These are phyloP conservation scores for Strongylocentrotus purpuratus DNA, from an alignment of 35 echinoderm and acorn worm genomes.

Conservation along the genomic window DNA sequence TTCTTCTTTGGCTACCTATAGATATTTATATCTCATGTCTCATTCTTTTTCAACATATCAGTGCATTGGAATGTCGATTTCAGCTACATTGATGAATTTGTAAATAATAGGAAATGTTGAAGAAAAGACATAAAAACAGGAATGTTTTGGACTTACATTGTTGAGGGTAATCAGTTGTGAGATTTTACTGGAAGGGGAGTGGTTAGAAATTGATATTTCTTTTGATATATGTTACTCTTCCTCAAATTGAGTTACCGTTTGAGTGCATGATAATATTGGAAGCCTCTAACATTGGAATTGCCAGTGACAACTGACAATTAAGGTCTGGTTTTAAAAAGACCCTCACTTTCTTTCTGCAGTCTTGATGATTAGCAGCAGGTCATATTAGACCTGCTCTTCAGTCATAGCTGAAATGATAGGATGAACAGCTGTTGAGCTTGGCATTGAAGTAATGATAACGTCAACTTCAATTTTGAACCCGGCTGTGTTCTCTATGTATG, in stretches of 20 bases:
- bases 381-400: not conserved
- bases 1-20: not conserved
- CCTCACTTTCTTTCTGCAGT: not conserved
- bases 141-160: not conserved
- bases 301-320: not conserved
- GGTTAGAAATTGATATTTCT: slow-evolving; percentile 1
- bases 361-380: not conserved
- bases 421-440: slow-evolving; percentile 5
- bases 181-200: not conserved
- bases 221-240: not conserved
- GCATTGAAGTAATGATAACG: slow-evolving; percentile 38
- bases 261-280: not conserved
- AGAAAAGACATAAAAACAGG: not conserved
- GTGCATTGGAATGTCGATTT: not conserved
- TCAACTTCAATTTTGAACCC: slow-evolving; percentile 26
- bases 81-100: not conserved
- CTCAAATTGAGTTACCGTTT: not conserved
- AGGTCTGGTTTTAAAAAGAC: not conserved
- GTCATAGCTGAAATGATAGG: not conserved
- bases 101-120: not conserved
- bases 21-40: not conserved
- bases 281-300: not conserved
- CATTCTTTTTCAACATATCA: not conserved
- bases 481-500: not conserved
- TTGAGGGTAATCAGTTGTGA: not conserved